Base-by-base conservation (phyloP, 1,140 invertebrate genomes). In the Araneus ventricosus region DNA sequence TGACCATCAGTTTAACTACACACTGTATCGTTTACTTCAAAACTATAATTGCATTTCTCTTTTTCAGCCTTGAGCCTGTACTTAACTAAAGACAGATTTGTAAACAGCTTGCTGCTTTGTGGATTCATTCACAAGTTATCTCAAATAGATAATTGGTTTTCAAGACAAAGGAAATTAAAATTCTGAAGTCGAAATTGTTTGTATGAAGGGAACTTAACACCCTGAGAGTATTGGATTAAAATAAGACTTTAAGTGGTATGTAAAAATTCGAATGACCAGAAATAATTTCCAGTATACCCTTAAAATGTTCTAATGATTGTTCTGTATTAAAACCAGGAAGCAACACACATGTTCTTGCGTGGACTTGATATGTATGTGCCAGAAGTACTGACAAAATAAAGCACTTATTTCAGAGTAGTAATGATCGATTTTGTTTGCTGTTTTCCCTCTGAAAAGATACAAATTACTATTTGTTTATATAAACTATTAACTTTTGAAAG, bases 371-470 rank as follows among this genome's bases (percentile, higher is more conserved):
- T 34, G 4, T 88, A 30, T 88, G 87, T 75, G 6, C 39, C 5
- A n/a, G 41, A 88, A 61, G 30, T 86, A 10, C n/a, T 63, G 63
- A 67, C 30, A 70, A 24, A 67, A 27, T 90, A 70, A 24, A 34
- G n/a, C n/a, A 70, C 22, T 90, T 90, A 45, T 90, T 80, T 34
- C 86, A n/a, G 90, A 30, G 94, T 98, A 1, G 97, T 97, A 94
- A 97, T 99, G 96, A 99, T 99, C 93, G 98, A 99, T 95, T 99
- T 99, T 95, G 97, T 98, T 8, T 98, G 99, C 95, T 97, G 97
- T 3, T 98, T 97, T 95, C 96, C 97, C 0, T 96, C 97, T 1
- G 96, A 97, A 6, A 95, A 95, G 95, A 96, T 2, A 98, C 98
- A 95, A 98, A 98, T 95, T 95, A 98, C 41, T 79, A 67, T 96